Base-by-base conservation (phyloP, 1,140 invertebrate species). In the Euura saliciscinereae region DNA sequence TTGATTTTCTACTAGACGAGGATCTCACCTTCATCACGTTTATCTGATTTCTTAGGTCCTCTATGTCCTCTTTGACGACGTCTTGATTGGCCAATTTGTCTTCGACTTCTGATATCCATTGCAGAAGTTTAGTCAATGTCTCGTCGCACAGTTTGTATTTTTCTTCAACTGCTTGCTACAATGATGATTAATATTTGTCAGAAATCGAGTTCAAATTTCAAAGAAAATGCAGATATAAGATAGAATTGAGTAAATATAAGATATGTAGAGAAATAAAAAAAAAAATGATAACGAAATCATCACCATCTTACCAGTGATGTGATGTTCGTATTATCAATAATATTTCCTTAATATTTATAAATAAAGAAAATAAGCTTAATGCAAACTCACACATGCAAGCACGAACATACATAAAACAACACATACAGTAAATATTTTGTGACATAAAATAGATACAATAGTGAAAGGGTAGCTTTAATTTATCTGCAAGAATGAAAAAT, bases 91-190 rank as follows among this genome's bases (percentile, higher is more conserved):
- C 95, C 73, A 99, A 89, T 82, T 93, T 92, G 74, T 95, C 92
- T 88, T 99, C 97, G 5, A 98, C 88, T 75, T 95, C 93, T 6
- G 91, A 90, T 71, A 98, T 92, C 95, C 96, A 98, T 85, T 96
- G 92, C 69, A 97, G 87, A 64, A 98, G 90, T 84, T 96, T 95
- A 51, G 91, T 92, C 64, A 97, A 87, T 66, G 92, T 93, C 80
- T 96, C 94, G 85, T 94, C 94, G 87, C 93, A 98, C 79, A 94
- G 90, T 86, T 93, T 95, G 90, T 97, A 98, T 84, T 97, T 96
- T 82, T 97, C 96, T 87, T 97, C 94, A 76, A 97, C 93, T 79
- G 95, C 95, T 95, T 96, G 94, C 96, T 98, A 90, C 75, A 82
- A 80, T 69, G 45, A 65, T 65, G 43, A 44, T 65, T 66, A 71